Base-by-base conservation (phyloP, 2,888 invertebrate genomes). In the Amitus sp. region DNA sequence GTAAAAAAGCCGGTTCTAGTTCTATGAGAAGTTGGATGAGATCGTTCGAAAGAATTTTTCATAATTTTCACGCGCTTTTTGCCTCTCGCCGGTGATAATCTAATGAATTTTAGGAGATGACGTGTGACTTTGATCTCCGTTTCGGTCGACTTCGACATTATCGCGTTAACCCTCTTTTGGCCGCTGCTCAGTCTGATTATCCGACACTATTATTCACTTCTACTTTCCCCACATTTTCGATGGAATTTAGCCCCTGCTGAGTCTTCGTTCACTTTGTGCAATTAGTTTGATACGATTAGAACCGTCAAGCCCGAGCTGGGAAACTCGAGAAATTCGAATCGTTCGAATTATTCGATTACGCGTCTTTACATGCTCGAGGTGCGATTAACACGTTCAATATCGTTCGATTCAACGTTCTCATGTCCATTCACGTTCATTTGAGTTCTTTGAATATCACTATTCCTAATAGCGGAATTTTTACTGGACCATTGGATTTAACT, bases 341-440 rank as follows among this genome's bases (percentile, higher is more conserved):
- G 73, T 73, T 73, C 69, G 63, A 69, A 70, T 76, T 73, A 77
- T 74, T 77, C 70, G 68, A 77, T 77, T 73, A 71, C 62, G 42
- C 40, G 45, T 57, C 52, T 67, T 66, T 70, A 70, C 69, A 72
- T 72, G 70, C 59, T 37, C 27, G 42, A 20, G 34, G 9, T 66
- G 67, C 66, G 66, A 66, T 69, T 70, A 76, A 74, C 70, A 69
- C 69, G 70, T 69, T 69, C 73, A 76, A 78, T n/a, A n/a, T n/a
- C n/a, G n/a, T n/a, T n/a, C n/a, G n/a, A n/a, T n/a, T n/a, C n/a
- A n/a, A n/a, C n/a, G n/a, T n/a, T n/a, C n/a, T n/a, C n/a, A n/a
- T n/a, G n/a, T n/a, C n/a, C n/a, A n/a, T n/a, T n/a, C n/a, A n/a
- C n/a, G n/a, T n/a, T n/a, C n/a, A n/a, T n/a, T n/a, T n/a, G n/a